phyloP scores from a whole-genome alignment of 2,888 invertebrate species.

The Nymphalis c-album region DNA sequence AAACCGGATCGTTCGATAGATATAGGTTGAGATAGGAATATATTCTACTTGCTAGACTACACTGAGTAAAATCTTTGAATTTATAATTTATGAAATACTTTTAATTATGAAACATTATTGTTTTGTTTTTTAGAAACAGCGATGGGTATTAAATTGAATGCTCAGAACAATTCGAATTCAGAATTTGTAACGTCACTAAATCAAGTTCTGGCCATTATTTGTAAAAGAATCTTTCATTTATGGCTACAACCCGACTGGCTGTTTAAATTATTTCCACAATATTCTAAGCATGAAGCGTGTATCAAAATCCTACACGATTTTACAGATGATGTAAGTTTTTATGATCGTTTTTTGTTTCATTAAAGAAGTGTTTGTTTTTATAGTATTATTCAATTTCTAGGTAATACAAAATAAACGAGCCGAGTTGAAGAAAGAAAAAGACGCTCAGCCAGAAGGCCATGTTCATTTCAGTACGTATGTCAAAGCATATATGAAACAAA shows the following conservation, averaged over 20 bases:
- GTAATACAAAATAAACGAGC: slow-evolving; percentile 58
- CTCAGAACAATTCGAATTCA: slow-evolving; percentile 58
- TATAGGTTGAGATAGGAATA: too few relatives aligned
- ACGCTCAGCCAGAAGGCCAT: slow-evolving; percentile 51
- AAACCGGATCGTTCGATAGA: too few relatives aligned
- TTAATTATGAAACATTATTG: too few relatives aligned
- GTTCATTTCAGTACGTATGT: slow-evolving; percentile 55
- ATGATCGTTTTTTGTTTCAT: neutral
- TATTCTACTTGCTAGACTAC: too few relatives aligned
- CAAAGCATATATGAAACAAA: neutral
- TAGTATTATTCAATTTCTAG: slow-evolving; percentile 43
- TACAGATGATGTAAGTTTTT: slow-evolving; percentile 66
- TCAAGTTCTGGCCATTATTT: slow-evolving; percentile 53
- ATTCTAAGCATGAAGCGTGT: slow-evolving; percentile 73
- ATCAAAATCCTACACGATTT: slow-evolving; percentile 82
- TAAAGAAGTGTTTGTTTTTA: neutral
- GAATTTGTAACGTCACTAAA: slow-evolving; percentile 60
- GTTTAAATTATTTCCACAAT: slow-evolving; percentile 77
- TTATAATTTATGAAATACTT: too few relatives aligned
- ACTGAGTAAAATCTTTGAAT: too few relatives aligned
- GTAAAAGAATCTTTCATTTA: slow-evolving; percentile 68
- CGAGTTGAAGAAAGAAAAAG: slow-evolving; percentile 51
- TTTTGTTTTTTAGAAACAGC: slow-evolving; percentile 56
- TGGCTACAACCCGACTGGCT: slow-evolving; percentile 80
- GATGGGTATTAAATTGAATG: slow-evolving; percentile 68